Conservation (phyloP, 2,888 invertebrate species). For the Drosophila engyochracea region DNA sequence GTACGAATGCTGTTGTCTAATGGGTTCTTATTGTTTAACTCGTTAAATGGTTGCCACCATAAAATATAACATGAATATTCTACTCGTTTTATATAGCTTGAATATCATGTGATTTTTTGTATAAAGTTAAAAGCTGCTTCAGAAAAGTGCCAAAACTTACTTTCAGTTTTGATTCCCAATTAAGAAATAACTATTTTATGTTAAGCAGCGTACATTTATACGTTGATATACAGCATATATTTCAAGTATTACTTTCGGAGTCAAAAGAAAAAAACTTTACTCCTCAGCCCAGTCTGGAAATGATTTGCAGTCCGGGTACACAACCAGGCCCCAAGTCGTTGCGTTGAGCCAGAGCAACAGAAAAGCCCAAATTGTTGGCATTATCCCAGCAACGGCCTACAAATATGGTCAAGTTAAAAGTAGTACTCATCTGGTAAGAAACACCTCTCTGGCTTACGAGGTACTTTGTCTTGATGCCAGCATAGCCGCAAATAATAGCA, state of each 20-base stretch:
- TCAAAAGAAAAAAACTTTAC: not conserved
- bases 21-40: not conserved
- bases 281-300: conserved; percentile 50
- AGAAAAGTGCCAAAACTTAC: not conserved
- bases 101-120: no score
- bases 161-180: not conserved
- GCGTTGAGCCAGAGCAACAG: conserved; percentile 25
- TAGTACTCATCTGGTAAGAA: not conserved
- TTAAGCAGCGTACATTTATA: not conserved
- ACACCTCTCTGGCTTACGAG: conserved; percentile 87
- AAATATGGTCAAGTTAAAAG: not conserved
- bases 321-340: conserved; percentile 40
- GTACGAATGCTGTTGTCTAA: not conserved
- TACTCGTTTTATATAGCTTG: no score
- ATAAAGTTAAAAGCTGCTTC: no score
- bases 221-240: not conserved
- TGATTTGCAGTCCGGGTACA: conserved; percentile 41
- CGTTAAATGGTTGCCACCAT: not conserved
- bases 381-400: conserved; percentile 54
- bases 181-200: not conserved
- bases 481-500: conserved; percentile 94
- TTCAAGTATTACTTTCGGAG: not conserved
- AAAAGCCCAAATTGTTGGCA: conserved; percentile 53
- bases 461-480: conserved; percentile 90
- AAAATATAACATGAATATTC: not conserved